phyloP scores from a whole-genome alignment of 2,797 vertebrate genomes.

The Tachyglossus aculeatus region DNA sequence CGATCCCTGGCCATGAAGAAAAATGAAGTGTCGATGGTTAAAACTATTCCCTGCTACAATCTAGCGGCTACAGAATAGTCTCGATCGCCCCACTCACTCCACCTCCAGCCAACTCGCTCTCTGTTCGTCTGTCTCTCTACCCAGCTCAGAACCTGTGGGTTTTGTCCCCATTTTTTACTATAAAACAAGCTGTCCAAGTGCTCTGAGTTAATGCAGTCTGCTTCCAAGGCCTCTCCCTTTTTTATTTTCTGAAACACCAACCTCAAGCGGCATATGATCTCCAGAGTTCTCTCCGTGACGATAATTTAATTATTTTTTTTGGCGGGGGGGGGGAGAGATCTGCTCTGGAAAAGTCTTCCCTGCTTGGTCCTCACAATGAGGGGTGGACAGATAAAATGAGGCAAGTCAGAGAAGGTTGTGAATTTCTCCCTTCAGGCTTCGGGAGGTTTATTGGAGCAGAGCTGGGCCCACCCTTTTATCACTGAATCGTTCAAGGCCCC shows the following conservation, averaged over 20 bases:
- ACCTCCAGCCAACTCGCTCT: no score
- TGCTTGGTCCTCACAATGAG: no score
- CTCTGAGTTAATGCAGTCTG: conserved; percentile 10
- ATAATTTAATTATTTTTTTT: background rate
- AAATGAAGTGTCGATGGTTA: conserved; percentile 6
- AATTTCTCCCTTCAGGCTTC: no score
- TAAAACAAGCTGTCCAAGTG: conserved; percentile 25
- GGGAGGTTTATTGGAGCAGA: no score
- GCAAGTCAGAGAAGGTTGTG: no score
- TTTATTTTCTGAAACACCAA: background rate
- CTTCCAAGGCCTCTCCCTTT: conserved; percentile 27
- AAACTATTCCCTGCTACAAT: conserved; percentile 31
- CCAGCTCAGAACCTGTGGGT: background rate
- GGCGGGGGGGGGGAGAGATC: background rate
- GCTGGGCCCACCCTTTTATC: no score
- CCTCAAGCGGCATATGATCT: background rate
- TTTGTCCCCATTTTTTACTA: background rate
- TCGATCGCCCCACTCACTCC: no score
- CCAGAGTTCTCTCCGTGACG: conserved; percentile 2
- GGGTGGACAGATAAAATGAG: no score
- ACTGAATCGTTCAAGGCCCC: no score
- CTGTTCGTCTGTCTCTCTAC: no score
- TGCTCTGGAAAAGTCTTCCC: no score
- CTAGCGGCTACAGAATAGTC: conserved; percentile 3
- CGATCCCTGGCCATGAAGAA: conserved; percentile 36